Evolutionary conservation across 2,888 invertebrate species (phyloP), one percentile per base, ranked within the genome.

Genomic region (Andrena haemorrhoa): DNA sequence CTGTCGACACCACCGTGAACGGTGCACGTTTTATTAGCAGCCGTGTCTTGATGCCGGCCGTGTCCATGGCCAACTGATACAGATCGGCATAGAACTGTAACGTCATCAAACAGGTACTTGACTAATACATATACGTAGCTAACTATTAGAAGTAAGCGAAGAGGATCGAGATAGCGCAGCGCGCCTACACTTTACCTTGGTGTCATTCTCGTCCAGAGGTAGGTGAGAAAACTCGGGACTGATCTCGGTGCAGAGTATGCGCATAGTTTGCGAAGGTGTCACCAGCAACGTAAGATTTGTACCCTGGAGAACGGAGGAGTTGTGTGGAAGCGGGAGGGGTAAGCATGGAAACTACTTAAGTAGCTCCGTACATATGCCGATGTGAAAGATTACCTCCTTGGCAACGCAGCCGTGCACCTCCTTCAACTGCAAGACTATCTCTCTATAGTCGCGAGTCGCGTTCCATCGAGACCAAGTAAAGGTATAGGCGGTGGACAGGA

Each of bases 401-500:
- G 95, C 96, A 83, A 94, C 94, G 91, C 95, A 96, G 23, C 94
- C 95, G 12, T 95, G 93, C 4, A 93, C 95, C 91, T 97, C 96
- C 75, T 97, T 94, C 86, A 96, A 94, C 91, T 97, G 97, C 92
- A 97, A 94, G 0, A 97, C 95, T 26, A 97, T 95, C 61, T 95
- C 91, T 29, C 93, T 86, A 2, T 89, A 89, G 16, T 86, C 95
- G 0, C 95, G 95, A 66, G 95, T 92, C 0, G 95, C 93, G 89
- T 96, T 96, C 96, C 96, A 97, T 92, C 97, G 95, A 76, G 97
- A 97, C 97, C 97, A 98, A 33, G 97, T 96, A 89, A 98, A 98
- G 92, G 97, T 97, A 91, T 97, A 97, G 12, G 96, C 95, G 1
- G 96, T 95, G 10, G 96, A 95, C 16, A 97, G 93, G 51, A 96